phyloP scores from a whole-genome alignment of 2,888 invertebrate species.

The Halictus quadricinctus region DNA sequence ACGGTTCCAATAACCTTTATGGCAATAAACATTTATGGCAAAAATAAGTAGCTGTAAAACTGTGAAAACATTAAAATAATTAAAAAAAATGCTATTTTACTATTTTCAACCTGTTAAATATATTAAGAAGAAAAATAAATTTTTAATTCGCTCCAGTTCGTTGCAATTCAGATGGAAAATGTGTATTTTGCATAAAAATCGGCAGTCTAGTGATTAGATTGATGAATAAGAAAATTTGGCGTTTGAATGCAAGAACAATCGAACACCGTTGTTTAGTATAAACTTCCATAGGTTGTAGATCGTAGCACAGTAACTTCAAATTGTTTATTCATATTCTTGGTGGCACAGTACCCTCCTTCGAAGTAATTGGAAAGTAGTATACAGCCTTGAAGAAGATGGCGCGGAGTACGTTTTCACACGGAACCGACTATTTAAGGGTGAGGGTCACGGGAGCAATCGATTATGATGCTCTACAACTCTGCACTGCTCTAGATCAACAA shows the following conservation, averaged over 20 bases:
- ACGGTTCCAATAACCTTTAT: too few species aligned
- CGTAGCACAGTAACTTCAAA: not conserved
- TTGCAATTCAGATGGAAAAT: not conserved
- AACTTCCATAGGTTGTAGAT: not conserved
- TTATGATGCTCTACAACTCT: not conserved
- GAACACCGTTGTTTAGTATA: not conserved
- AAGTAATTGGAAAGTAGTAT: not conserved
- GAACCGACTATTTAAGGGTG: not conserved
- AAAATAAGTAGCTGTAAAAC: too few species aligned
- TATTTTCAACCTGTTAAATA: too few species aligned
- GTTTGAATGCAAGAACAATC: not conserved
- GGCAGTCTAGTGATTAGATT: too few species aligned
- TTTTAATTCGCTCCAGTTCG: not conserved
- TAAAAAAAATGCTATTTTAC: not conserved
- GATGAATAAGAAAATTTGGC: too few species aligned
- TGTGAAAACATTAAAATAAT: not conserved
- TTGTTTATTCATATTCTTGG: not conserved
- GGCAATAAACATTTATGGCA: too few species aligned
- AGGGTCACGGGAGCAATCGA: not conserved
- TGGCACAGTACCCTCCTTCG: not conserved
- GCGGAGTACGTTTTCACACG: not conserved
- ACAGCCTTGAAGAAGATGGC: not conserved
- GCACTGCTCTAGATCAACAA: not conserved
- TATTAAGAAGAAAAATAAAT: too few species aligned
- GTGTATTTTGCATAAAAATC: not conserved